Conservation (phyloP, 2,113 vertebrate species). For the Phyllostomus hastatus region DNA sequence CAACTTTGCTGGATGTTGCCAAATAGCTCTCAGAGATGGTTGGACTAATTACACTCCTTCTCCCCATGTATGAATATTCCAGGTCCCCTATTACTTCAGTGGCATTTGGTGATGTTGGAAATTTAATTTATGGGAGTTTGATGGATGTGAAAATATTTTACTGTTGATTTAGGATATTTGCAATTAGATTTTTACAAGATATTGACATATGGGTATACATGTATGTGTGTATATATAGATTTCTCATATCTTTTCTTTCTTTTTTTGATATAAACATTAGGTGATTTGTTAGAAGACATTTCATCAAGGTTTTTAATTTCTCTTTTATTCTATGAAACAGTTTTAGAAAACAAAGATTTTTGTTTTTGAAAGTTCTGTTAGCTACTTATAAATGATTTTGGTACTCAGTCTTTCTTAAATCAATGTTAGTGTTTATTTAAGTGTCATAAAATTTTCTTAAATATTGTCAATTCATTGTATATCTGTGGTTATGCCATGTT, state of each 20-base stretch:
- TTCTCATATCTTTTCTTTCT: not conserved
- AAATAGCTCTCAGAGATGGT: not conserved
- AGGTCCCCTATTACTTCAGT: not conserved
- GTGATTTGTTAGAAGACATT: not conserved
- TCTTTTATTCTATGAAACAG: not conserved
- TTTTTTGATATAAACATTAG: not conserved
- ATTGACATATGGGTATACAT: not conserved
- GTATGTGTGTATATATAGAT: not conserved
- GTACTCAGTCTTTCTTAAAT: not conserved
- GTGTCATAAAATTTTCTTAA: not conserved
- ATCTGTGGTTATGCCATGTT: not conserved
- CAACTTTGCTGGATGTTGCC: not conserved
- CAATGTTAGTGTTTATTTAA: not conserved
- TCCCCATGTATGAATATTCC: not conserved
- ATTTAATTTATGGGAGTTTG: not conserved
- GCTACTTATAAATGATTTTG: not conserved
- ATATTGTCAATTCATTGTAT: not conserved
- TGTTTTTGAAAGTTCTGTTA: not conserved
- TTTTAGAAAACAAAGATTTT: constrained; percentile 19
- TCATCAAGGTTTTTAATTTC: not conserved
- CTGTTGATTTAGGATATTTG: not conserved
- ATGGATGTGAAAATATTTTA: not conserved
- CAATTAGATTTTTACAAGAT: not conserved
- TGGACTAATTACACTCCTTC: not conserved
- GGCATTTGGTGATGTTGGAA: not conserved